phyloP scores from a whole-genome alignment of 2,113 vertebrate genomes.

The Martes martes region DNA sequence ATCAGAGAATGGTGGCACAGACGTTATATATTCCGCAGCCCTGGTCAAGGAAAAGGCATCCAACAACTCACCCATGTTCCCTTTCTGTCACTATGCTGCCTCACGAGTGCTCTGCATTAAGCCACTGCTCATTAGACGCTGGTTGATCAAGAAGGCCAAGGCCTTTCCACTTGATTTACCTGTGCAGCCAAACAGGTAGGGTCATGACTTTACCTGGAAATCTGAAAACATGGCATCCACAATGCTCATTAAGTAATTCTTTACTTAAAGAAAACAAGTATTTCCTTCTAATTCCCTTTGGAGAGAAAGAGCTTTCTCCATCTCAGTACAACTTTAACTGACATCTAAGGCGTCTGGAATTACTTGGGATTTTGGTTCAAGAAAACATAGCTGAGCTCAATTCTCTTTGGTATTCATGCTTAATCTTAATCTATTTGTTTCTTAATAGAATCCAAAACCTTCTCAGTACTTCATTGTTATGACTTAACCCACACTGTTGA shows the following conservation, averaged over 20 bases:
- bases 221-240: not conserved
- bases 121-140: not conserved
- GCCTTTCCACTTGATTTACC: not conserved
- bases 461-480: not conserved
- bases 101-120: not conserved
- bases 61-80: not conserved
- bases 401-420: conserved; percentile 61
- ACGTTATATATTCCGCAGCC: not conserved
- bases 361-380: not conserved
- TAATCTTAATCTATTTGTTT: not conserved
- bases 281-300: not conserved
- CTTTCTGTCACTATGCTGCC: not conserved
- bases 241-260: not conserved
- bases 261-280: not conserved
- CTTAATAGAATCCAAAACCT: not conserved
- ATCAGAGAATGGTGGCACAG: not conserved
- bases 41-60: not conserved
- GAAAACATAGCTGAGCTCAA: not conserved
- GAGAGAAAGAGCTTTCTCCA: not conserved
- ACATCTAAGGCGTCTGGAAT: conserved; percentile 49
- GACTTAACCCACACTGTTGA: not conserved
- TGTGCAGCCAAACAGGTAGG: not conserved
- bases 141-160: not conserved
- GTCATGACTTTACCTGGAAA: not conserved
- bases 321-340: not conserved